phyloP scores from a whole-genome alignment of 2,888 invertebrate species.

The Pyrrhosoma nymphula region DNA sequence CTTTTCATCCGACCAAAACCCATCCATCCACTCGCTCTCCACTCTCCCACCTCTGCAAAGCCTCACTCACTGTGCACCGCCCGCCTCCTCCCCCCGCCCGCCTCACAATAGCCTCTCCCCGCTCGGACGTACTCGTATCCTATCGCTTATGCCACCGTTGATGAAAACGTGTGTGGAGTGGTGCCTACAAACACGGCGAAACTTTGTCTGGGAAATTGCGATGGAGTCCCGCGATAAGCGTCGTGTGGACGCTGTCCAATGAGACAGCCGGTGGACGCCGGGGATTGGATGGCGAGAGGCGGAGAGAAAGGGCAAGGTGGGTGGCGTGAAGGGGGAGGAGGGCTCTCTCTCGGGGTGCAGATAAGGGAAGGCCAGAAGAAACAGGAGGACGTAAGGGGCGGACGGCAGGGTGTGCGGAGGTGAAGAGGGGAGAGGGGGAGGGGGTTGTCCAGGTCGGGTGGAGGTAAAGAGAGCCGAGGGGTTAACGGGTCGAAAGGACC shows the following conservation, averaged over 20 bases:
- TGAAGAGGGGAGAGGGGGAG: too few relatives aligned
- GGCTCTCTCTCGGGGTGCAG: slow-evolving; percentile 5
- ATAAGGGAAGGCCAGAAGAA: slow-evolving; percentile 44
- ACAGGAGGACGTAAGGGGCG: neutral
- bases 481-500: neutral
- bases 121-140: slow-evolving; percentile 26
- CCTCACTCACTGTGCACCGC: neutral
- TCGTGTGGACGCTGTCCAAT: slow-evolving; percentile 64
- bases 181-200: slow-evolving; percentile 66
- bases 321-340: neutral
- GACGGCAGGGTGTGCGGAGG: neutral
- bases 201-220: slow-evolving; percentile 67
- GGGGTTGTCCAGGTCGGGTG: neutral
- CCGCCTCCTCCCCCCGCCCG: neutral
- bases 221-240: slow-evolving; percentile 62
- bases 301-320: neutral
- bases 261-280: slow-evolving; percentile 63
- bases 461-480: neutral
- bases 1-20: neutral
- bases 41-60: neutral
- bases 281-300: slow-evolving; percentile 29
- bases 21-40: neutral
- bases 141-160: slow-evolving; percentile 61
- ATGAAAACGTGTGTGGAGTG: slow-evolving; percentile 67
- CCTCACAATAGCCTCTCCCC: slow-evolving; percentile 10